phyloP scores from a whole-genome alignment of 2,888 invertebrate genomes.

The Oligia latruncula region DNA sequence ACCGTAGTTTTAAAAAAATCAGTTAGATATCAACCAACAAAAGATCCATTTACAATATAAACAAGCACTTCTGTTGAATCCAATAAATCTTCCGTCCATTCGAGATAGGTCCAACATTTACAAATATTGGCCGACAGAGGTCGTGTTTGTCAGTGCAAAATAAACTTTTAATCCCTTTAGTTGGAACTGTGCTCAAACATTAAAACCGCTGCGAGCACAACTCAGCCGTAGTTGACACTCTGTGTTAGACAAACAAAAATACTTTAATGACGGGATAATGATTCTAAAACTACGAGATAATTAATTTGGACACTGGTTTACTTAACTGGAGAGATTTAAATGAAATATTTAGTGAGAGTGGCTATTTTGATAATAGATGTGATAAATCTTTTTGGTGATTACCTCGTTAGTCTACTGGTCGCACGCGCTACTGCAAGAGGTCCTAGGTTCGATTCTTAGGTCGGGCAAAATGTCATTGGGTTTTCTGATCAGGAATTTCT shows the following conservation, averaged over 20 bases:
- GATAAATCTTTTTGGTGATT: background rate
- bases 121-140: conserved; percentile 58
- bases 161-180: conserved; percentile 65
- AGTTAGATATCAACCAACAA: background rate
- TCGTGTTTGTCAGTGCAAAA: conserved; percentile 63
- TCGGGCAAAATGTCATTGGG: background rate
- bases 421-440: background rate
- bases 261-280: conserved; percentile 55
- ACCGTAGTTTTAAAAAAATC: background rate
- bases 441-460: background rate
- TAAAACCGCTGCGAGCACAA: conserved; percentile 53
- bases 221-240: conserved; percentile 49
- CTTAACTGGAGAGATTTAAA: conserved; percentile 8
- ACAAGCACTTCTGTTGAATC: conserved; percentile 16
- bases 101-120: conserved; percentile 47
- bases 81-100: conserved; percentile 44
- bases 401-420: background rate
- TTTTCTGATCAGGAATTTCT: background rate
- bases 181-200: conserved; percentile 59
- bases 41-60: conserved; percentile 6
- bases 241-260: conserved; percentile 59
- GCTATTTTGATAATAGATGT: background rate
- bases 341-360: conserved; percentile 1
- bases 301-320: conserved; percentile 33
- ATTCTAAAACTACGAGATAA: conserved; percentile 45